A percentile compares a stretch with the other conserved stretches of the same genome.
These are phyloP conservation scores for Drosophila trichaetosa DNA, from an alignment of 2,888 invertebrate species.

Conservation along the genomic window DNA sequence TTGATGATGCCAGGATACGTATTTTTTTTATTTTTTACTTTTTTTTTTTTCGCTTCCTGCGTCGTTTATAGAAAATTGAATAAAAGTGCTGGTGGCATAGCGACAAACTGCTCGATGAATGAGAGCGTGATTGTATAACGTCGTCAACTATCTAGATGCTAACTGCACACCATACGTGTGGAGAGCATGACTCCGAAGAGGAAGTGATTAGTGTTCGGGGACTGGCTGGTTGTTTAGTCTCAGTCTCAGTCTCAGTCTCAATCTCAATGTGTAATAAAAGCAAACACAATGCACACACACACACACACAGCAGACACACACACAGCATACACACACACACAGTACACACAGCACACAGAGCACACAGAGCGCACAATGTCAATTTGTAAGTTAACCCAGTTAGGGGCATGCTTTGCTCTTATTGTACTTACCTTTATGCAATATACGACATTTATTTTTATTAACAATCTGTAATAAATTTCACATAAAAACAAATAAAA, in stretches of 20 bases:
- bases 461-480: constrained; percentile 39
- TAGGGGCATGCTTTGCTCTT: constrained; percentile 47
- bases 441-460: constrained; percentile 27
- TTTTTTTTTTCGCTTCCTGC: constrained; percentile 44
- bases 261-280: constrained; percentile 42
- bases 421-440: constrained; percentile 41
- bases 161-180: constrained; percentile 5
- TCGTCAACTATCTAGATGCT: constrained; percentile 8
- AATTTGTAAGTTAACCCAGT: constrained; percentile 56
- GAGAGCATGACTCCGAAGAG: constrained; percentile 40
- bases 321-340: not conserved
- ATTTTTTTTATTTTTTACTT: constrained; percentile 29
- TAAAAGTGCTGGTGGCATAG: constrained; percentile 77
- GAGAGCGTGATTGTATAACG: constrained; percentile 72
- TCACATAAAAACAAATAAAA: constrained; percentile 28
- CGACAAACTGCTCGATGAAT: constrained; percentile 75
- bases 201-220: constrained; percentile 69
- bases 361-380: constrained; percentile 56
- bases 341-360: not conserved
- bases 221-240: constrained; percentile 21
- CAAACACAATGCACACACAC: constrained; percentile 46
- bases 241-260: constrained; percentile 17
- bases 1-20: constrained; percentile 76
- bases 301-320: constrained; percentile 1
- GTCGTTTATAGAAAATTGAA: constrained; percentile 77